Base-by-base conservation (phyloP, 1,140 invertebrate genomes). In the Gryon sp. region DNA sequence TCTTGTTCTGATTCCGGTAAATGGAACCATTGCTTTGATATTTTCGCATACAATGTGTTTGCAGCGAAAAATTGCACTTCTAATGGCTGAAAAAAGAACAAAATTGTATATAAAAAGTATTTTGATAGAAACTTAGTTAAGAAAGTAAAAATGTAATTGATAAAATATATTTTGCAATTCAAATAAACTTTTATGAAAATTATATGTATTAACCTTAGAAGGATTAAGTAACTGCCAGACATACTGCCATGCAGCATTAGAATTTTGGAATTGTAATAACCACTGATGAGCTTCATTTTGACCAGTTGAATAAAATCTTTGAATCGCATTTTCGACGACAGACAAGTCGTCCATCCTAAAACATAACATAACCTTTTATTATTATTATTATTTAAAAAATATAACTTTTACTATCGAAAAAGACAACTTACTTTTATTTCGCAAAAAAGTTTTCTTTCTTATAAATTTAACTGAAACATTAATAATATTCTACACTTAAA, bases 31-130 rank as follows among this genome's bases (percentile, higher is more conserved):
- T 93, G 93, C 84, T 94, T 94, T 68, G 95, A 92, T 26, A 98
- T 92, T 88, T 98, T 98, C 0, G 92, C 91, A 80, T 98, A 94
- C 28, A 98, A 86, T 40, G 95, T 96, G 43, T 93, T 95, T 4
- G 96, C 96, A 55, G 94, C 97, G 91, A 96, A 98, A 89, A 96
- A 98, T 86, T 97, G 96, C 2, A 96, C 93, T 89, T 97, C 96
- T 50, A 92, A 91, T 34, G 92, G 89, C 95, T 97, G 83, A 46
- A 91, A 89, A 18, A 73, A 48, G 45, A 65, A 46, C 28, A 50
- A 50, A 57, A 46, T 45, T 36, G 3, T 3, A 36, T 36, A n/a
- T 22, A 24, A 43, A 43, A 8, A 43, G 2, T 43, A 11, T 43
- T 18, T 46, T 38, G 38, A 9, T 19, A 9, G 24, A 12, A 46